phyloP scores from a whole-genome alignment of 2,113 vertebrate genomes.

The Psammodynastes pulverulentus region DNA sequence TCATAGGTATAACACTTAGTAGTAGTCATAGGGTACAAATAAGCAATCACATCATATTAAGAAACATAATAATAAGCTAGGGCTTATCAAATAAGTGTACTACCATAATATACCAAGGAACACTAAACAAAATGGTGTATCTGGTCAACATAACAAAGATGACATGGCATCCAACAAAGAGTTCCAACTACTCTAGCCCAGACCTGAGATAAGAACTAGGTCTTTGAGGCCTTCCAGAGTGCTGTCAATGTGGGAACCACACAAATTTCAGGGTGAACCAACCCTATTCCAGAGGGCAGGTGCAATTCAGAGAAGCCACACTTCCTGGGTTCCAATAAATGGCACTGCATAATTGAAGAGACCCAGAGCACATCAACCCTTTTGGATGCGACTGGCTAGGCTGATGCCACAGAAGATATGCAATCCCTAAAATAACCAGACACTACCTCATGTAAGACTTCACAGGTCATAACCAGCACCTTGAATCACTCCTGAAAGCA shows the following conservation, averaged over 20 bases:
- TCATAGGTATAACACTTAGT: too few species aligned
- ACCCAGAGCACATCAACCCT: not conserved
- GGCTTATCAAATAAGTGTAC: not conserved
- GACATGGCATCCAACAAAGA: not conserved
- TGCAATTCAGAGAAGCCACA: not conserved
- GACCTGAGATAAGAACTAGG: not conserved
- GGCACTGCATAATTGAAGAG: not conserved
- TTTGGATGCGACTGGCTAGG: not conserved
- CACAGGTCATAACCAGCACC: not conserved
- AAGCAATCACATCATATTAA: too few species aligned
- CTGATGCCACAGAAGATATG: not conserved
- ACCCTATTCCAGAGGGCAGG: not conserved
- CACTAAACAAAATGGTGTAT: not conserved
- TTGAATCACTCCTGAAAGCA: not conserved
- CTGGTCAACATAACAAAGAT: not conserved
- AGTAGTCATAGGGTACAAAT: too few species aligned
- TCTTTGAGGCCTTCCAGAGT: not conserved
- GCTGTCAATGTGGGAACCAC: not conserved
- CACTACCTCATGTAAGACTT: not conserved
- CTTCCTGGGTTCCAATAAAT: not conserved
- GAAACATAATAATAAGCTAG: too few species aligned
- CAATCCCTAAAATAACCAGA: not conserved
- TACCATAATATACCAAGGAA: not conserved
- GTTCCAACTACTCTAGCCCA: not conserved
- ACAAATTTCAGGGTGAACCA: not conserved